Conservation (phyloP, 37 sponge, comb jelly and placozoan genomes). For the Spongia lamella region DNA sequence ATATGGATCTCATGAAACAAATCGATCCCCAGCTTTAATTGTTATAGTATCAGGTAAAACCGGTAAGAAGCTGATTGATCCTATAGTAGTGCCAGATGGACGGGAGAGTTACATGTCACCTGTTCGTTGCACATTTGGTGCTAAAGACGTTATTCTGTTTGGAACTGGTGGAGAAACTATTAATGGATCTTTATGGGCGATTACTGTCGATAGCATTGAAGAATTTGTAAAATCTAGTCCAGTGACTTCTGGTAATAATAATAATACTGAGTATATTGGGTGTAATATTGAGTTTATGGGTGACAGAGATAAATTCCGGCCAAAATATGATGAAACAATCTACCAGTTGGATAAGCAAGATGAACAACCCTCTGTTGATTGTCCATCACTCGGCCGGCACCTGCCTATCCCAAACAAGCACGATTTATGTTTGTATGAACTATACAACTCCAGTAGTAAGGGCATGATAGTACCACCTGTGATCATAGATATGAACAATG, state of each 20-base stretch:
- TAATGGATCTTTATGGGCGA: constrained; percentile 73
- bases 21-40: constrained; percentile 48
- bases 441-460: constrained; percentile 20
- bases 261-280: too few species aligned
- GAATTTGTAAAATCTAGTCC: too few species aligned
- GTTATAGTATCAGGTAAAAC: constrained; percentile 72
- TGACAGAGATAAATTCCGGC: too few species aligned
- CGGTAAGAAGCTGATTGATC: constrained; percentile 55
- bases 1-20: constrained; percentile 14
- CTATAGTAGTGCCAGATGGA: constrained; percentile 65
- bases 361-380: neutral
- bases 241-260: too few species aligned
- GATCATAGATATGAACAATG: constrained; percentile 66
- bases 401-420: constrained; percentile 41
- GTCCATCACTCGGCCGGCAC: constrained; percentile 11
- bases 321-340: too few species aligned
- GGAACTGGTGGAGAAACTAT: constrained; percentile 87
- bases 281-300: too few species aligned
- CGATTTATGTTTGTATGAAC: constrained; percentile 54
- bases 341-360: neutral
- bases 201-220: constrained; percentile 52
- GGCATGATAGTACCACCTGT: constrained; percentile 79
- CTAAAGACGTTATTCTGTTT: constrained; percentile 55
- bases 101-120: constrained; percentile 80
- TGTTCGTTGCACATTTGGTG: constrained; percentile 23